Evolutionary conservation across 2,888 invertebrate species (phyloP), one percentile per base, ranked within the genome.

Genomic region (Acanthosoma haemorrhoidale): DNA sequence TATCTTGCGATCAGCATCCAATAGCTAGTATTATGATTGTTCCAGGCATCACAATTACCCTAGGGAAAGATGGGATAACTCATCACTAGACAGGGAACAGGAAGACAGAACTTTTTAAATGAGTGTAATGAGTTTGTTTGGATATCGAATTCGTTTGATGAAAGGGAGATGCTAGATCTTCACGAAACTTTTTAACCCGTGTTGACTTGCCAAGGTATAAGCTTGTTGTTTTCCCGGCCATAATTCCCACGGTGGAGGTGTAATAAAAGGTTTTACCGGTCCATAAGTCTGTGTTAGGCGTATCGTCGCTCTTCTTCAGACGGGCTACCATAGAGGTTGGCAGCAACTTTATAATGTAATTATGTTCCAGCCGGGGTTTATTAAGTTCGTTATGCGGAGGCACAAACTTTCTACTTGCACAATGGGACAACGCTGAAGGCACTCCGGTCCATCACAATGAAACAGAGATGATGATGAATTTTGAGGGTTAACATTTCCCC

Each of bases 331-430:
- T 64, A 64, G 64, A 64, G 39, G 64, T 67, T 67, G 59, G 63
- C 43, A 70, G 32, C 41, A 58, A 66, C 59, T 66, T 70, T 70
- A 67, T 70, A 70, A 70, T 70, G 66, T 66, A 70, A 70, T 70
- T 70, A 70, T 67, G 67, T 70, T 66, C 60, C 43, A 38, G 60
- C 36, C 59, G 59, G 66, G 57, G 59, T 70, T 70, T 70, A 70
- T 70, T 57, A 68, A 68, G 57, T 70, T 70, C 66, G 70, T 66
- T 70, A 70, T 67, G 67, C 67, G 66, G 67, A 64, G 70, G 70
- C 39, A 67, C 70, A 66, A 70, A 70, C 70, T 70, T 70, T 66
- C 66, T 66, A 70, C 70, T 70, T 32, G 34, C 66, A 70, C 70
- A 70, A 70, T 70, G 66, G 67, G 41, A 70, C 63, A 63, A 38